These are phyloP conservation scores for Phalacrocorax aristotelis DNA, from an alignment of 2,113 vertebrate genomes.

Conservation along the genomic window DNA sequence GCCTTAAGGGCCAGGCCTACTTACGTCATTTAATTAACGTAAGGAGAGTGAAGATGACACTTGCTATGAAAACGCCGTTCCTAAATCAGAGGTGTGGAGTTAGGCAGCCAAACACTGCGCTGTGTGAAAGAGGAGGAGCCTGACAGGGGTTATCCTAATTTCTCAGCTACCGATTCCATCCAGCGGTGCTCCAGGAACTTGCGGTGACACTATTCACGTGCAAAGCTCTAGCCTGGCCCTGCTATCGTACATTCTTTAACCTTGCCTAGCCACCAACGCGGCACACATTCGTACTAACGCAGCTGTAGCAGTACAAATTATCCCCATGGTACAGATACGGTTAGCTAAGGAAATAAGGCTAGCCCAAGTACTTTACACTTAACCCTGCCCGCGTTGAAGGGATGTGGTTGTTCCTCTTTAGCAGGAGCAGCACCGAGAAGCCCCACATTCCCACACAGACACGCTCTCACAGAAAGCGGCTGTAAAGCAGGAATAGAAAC, in stretches of 20 bases:
- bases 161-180: neutral
- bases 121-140: neutral
- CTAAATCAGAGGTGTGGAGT: neutral
- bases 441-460: neutral
- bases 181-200: too few relatives aligned
- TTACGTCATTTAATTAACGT: neutral
- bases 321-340: neutral
- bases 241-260: neutral
- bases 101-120: rapidly evolving
- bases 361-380: neutral
- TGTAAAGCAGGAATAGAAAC: neutral
- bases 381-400: neutral
- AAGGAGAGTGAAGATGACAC: neutral
- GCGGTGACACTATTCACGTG: neutral
- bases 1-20: neutral
- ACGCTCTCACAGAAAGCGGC: neutral
- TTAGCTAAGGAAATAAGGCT: neutral
- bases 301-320: neutral
- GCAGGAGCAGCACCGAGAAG: neutral
- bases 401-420: neutral
- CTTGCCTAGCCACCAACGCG: rapidly evolving
- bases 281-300: neutral
- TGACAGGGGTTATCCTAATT: neutral
- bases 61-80: neutral
- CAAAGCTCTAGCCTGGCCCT: neutral